These are phyloP conservation scores for Phrynocephalus forsythii DNA, from an alignment of 2,797 vertebrate species.

Conservation along the genomic window DNA sequence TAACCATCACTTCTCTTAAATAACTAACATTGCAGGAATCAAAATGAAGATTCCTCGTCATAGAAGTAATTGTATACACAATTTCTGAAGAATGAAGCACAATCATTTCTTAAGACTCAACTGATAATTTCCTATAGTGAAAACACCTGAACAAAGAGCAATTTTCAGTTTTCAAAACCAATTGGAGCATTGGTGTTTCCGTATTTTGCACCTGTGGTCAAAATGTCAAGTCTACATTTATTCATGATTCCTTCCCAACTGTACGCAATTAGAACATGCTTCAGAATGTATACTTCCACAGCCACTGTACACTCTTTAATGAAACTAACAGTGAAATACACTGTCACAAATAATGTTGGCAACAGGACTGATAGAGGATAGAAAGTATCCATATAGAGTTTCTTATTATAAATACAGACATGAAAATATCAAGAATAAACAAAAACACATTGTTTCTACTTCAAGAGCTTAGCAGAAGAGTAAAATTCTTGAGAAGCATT, in stretches of 20 bases:
- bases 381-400: neutral
- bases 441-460: neutral
- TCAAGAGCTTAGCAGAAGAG: neutral
- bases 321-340: neutral
- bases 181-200: neutral
- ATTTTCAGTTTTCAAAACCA: neutral
- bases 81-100: neutral
- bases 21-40: neutral
- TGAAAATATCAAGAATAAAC: neutral
- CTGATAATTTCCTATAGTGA: neutral
- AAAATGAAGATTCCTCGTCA: neutral
- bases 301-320: neutral
- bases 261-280: neutral
- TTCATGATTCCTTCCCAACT: neutral
- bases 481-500: neutral
- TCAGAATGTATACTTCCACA: neutral
- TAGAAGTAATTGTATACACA: neutral
- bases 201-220: neutral
- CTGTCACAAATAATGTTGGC: neutral
- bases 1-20: neutral
- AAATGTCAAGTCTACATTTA: neutral
- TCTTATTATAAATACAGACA: slow-evolving; percentile 1
- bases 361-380: neutral
- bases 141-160: neutral
- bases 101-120: neutral